These are phyloP conservation scores for Stenotaenia linearis DNA, from an alignment of 2,888 invertebrate genomes.

Conservation along the genomic window DNA sequence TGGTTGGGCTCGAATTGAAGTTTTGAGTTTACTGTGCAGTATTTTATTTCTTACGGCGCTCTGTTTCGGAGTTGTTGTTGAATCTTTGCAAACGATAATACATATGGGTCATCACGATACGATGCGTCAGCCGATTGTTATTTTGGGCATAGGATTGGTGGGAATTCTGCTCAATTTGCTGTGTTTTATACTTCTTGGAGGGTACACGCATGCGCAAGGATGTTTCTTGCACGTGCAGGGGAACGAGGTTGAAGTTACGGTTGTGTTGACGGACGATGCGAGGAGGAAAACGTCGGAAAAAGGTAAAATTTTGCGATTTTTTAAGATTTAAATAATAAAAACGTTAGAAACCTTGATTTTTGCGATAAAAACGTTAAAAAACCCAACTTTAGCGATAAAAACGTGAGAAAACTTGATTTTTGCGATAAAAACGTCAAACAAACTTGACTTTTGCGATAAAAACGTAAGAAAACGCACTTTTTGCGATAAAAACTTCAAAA, in stretches of 20 bases:
- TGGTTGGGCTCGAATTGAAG: conserved; percentile 85
- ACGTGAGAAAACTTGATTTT: not conserved
- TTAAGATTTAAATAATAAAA: no score
- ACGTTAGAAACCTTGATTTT: not conserved
- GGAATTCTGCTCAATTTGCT: conserved; percentile 70
- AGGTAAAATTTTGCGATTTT: not conserved
- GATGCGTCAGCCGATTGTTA: conserved; percentile 67
- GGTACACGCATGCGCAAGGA: conserved; percentile 66
- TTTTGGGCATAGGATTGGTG: conserved; percentile 63
- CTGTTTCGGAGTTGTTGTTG: conserved; percentile 72
- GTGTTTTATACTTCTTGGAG: conserved; percentile 74
- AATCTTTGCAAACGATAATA: conserved; percentile 60
- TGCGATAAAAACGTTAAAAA: not conserved
- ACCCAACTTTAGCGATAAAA: not conserved
- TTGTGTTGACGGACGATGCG: conserved; percentile 14
- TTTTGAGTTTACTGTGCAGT: conserved; percentile 68
- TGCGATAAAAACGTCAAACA: no score
- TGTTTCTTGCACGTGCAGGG: conserved; percentile 59
- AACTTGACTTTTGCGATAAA: no score
- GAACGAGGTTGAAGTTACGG: conserved; percentile 37
- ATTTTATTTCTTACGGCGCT: conserved; percentile 68
- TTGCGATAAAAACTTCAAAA: no score
- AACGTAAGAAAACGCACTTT: no score
- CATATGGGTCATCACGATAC: conserved; percentile 53
- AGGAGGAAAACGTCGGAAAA: not conserved